phyloP scores from a whole-genome alignment of 2,113 vertebrate genomes.

The Protobothrops mucrosquamatus region DNA sequence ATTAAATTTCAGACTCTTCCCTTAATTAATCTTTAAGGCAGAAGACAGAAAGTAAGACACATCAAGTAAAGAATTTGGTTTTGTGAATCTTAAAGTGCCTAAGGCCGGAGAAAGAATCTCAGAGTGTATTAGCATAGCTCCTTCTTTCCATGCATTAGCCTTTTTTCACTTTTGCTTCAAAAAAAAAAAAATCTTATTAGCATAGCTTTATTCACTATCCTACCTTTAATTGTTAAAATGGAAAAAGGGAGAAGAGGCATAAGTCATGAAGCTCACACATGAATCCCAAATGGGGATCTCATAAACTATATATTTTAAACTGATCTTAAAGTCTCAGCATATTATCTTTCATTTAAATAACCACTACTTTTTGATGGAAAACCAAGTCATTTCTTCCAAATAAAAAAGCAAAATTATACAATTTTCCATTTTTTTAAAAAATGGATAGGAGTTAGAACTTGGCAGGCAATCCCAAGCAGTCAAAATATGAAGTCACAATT shows the following conservation, averaged over 20 bases:
- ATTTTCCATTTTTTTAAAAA: background rate
- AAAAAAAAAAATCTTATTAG: slow-evolving; percentile 3
- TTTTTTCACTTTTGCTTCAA: background rate
- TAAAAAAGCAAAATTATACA: slow-evolving; percentile 58
- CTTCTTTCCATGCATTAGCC: too few relatives aligned
- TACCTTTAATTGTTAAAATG: background rate
- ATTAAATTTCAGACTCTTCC: background rate
- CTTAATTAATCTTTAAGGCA: background rate
- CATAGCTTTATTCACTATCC: background rate
- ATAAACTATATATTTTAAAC: slow-evolving; percentile 1
- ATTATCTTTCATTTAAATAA: slow-evolving; percentile 61
- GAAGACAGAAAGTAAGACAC: background rate
- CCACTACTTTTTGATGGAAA: slow-evolving; percentile 46
- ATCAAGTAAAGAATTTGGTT: background rate
- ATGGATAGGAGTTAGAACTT: too few relatives aligned
- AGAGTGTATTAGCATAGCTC: background rate
- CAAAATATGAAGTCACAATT: too few relatives aligned
- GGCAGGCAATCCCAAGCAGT: too few relatives aligned
- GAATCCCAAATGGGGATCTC: slow-evolving; percentile 36
- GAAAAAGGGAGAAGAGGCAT: slow-evolving; percentile 1
- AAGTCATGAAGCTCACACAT: slow-evolving; percentile 21
- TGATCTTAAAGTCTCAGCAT: slow-evolving; percentile 41
- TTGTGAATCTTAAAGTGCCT: background rate
- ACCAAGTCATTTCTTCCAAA: slow-evolving; percentile 61
- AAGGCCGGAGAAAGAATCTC: rapidly evolving